phyloP scores from a whole-genome alignment of 2,113 vertebrate species.

The Antennarius striatus region DNA sequence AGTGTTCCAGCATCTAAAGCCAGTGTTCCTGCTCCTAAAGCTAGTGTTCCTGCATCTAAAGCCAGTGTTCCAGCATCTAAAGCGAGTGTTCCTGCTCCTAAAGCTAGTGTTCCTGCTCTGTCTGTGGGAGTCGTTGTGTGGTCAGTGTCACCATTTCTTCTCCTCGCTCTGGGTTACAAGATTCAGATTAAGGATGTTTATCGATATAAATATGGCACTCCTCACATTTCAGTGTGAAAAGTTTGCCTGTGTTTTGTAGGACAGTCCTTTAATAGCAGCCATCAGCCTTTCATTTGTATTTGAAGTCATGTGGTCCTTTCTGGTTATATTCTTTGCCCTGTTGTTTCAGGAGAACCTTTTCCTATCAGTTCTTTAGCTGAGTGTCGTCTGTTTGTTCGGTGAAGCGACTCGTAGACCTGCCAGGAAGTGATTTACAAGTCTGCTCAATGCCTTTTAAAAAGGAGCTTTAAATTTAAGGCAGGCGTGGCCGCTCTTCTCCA shows the following conservation, averaged over 20 bases:
- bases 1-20: no score
- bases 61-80: no score
- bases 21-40: no score
- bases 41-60: no score
- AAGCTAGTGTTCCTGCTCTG: no score
- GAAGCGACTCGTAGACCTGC: conserved; percentile 6
- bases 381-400: conserved; percentile 30
- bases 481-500: conserved; percentile 15
- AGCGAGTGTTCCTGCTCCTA: no score
- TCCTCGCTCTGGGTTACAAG: no score
- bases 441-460: conserved; percentile 23
- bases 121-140: no score
- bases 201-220: conserved; percentile 12
- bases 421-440: conserved; percentile 18
- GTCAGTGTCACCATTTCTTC: no score
- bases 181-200: no score
- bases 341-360: conserved; percentile 30
- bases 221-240: conserved; percentile 54
- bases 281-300: conserved; percentile 56
- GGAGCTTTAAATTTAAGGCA: conserved; percentile 40
- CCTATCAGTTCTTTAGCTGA: conserved; percentile 14
- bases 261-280: conserved; percentile 48
- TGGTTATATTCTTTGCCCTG: neutral
- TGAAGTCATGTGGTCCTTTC: conserved; percentile 51
- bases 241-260: conserved; percentile 52